These are phyloP conservation scores for Oriolus oriolus DNA, from an alignment of 2,113 vertebrate genomes.

Conservation along the genomic window DNA sequence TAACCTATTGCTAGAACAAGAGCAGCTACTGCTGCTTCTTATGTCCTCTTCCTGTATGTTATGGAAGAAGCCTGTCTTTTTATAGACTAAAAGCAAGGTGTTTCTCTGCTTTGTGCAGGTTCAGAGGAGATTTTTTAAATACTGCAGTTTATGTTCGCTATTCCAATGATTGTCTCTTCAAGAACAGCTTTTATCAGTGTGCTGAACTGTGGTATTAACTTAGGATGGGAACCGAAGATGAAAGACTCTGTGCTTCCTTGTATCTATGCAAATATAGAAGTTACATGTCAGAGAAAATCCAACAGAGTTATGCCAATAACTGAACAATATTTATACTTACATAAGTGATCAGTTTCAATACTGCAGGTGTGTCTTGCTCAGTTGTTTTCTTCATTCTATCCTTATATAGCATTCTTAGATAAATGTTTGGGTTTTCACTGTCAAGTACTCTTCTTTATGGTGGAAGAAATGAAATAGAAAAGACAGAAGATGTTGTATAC, in stretches of 20 bases:
- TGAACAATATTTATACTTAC: background rate
- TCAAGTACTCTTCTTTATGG: background rate
- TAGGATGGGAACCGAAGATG: background rate
- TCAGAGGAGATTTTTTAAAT: background rate
- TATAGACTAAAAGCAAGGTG: background rate
- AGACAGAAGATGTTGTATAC: background rate
- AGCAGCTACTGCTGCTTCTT: background rate
- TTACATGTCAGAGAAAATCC: background rate
- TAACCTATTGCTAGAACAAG: background rate
- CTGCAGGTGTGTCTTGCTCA: background rate
- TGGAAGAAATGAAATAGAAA: background rate
- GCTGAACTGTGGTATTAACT: background rate
- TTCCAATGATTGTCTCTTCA: background rate
- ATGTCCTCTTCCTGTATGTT: rapidly evolving
- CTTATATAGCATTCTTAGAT: background rate
- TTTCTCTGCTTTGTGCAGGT: background rate
- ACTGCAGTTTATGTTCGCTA: background rate
- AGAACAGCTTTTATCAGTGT: background rate
- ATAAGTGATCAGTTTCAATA: background rate
- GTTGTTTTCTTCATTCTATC: background rate
- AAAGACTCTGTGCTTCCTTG: background rate
- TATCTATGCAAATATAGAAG: background rate
- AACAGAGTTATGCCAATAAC: background rate
- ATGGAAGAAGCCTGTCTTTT: background rate
- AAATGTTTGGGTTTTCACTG: background rate